These are phyloP conservation scores for Leucozona laternaria DNA, from an alignment of 2,888 invertebrate species.

Conservation along the genomic window DNA sequence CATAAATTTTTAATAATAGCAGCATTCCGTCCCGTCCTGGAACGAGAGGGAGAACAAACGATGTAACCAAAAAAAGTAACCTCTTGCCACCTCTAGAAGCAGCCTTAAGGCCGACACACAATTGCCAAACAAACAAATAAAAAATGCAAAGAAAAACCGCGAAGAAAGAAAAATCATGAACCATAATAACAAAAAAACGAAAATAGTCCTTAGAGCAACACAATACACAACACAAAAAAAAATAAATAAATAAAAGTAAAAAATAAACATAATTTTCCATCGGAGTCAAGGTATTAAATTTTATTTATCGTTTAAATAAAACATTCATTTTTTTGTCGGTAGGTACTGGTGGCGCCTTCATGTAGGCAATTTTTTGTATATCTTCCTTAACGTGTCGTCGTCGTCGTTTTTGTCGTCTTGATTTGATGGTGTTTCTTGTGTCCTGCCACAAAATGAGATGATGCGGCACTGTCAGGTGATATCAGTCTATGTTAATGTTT, in stretches of 20 bases:
- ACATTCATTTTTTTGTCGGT: slow-evolving; percentile 33
- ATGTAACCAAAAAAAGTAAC: background rate
- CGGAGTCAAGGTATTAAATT: slow-evolving; percentile 66
- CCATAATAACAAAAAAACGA: slow-evolving; percentile 28
- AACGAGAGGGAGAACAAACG: background rate
- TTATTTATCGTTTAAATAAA: slow-evolving; percentile 75
- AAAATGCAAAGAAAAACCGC: slow-evolving; percentile 35
- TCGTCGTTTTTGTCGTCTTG: slow-evolving; percentile 31
- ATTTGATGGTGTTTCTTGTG: slow-evolving; percentile 20
- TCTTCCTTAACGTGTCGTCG: background rate
- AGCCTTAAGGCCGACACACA: slow-evolving; percentile 48
- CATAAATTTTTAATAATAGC: slow-evolving; percentile 75
- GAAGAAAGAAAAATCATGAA: slow-evolving; percentile 60
- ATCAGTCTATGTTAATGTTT: slow-evolving; percentile 69
- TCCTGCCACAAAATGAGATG: slow-evolving; percentile 49
- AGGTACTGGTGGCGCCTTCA: background rate
- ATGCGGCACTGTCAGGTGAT: slow-evolving; percentile 68
- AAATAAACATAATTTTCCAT: slow-evolving; percentile 46
- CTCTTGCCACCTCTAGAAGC: background rate
- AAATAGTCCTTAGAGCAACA: slow-evolving; percentile 16
- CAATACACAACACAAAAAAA: slow-evolving; percentile 18
- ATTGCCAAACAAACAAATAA: slow-evolving; percentile 35
- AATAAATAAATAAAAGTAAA: slow-evolving; percentile 34
- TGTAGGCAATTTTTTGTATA: slow-evolving; percentile 25
- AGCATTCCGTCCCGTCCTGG: slow-evolving; percentile 12